Conservation (phyloP, 1,140 invertebrate species). For the Nymphalis io region DNA sequence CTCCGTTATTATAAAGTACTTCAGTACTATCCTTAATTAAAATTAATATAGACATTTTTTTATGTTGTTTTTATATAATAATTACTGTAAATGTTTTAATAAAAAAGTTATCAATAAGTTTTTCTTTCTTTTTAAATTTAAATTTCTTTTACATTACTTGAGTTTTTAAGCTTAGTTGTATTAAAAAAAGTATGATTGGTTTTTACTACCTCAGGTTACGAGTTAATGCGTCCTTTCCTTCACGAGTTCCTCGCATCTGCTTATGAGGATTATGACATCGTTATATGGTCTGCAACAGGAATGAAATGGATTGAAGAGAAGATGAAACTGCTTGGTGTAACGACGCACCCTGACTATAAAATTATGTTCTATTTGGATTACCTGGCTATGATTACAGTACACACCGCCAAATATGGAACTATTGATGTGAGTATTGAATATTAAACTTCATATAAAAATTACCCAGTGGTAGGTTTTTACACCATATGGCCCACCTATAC, state of each 20-base stretch:
- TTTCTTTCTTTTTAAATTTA: no score
- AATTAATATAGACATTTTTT: no score
- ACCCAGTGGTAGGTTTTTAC: no score
- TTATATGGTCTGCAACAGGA: conserved; percentile 96
- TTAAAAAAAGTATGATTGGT: not conserved
- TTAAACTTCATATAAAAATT: not conserved
- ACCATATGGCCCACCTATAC: no score
- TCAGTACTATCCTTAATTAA: no score
- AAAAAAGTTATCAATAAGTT: no score
- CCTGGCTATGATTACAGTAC: conserved; percentile 96
- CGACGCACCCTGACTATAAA: conserved; percentile 92
- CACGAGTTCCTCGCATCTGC: conserved; percentile 97
- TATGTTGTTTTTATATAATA: no score
- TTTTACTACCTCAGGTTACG: conserved; percentile 77
- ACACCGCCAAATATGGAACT: conserved; percentile 93
- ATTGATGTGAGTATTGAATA: conserved; percentile 85
- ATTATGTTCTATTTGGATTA: conserved; percentile 96
- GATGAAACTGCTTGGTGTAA: conserved; percentile 95
- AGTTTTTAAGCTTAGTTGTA: no score
- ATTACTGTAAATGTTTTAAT: no score
- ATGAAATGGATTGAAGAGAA: conserved; percentile 99
- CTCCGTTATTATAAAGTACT: no score
- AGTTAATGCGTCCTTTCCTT: conserved; percentile 96
- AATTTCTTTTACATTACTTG: no score
- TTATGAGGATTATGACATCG: conserved; percentile 94